Conservation (phyloP, 2,113 vertebrate species). For the human (Homo sapiens) region DNA sequence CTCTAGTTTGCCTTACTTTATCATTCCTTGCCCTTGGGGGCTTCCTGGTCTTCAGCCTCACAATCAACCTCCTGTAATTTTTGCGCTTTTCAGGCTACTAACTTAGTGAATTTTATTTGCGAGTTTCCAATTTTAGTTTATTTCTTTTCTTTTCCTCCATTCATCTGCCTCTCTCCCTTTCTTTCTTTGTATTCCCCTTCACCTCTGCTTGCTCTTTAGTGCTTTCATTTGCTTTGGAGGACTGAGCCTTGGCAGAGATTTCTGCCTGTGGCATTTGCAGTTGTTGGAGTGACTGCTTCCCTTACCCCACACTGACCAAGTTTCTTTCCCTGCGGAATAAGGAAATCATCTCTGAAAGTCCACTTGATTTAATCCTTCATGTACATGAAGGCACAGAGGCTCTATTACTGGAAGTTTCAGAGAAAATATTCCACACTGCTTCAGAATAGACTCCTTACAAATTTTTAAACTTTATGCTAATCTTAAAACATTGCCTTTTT, state of each 20-base stretch:
- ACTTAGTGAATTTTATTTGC: neutral
- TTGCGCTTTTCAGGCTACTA: slow-evolving; percentile 75
- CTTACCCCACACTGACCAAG: slow-evolving; percentile 30
- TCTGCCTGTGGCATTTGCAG: neutral
- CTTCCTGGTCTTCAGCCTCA: slow-evolving; percentile 16
- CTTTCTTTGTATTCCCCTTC: slow-evolving; percentile 87
- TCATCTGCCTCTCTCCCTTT: slow-evolving; percentile 86
- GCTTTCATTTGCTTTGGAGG: slow-evolving; percentile 52
- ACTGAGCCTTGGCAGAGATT: neutral
- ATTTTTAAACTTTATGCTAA: slow-evolving; percentile 92
- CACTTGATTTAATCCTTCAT: neutral
- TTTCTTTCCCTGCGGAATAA: neutral
- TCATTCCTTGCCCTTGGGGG: neutral
- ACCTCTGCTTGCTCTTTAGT: slow-evolving; percentile 61
- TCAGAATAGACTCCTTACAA: slow-evolving; percentile 81
- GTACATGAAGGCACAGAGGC: neutral
- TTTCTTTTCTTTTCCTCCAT: slow-evolving; percentile 82
- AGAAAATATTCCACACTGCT: slow-evolving; percentile 88
- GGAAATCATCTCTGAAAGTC: neutral
- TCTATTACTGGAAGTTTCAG: slow-evolving; percentile 78
- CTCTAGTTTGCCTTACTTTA: slow-evolving; percentile 79
- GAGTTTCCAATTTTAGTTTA: slow-evolving; percentile 65
- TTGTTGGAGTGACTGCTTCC: slow-evolving; percentile 45
- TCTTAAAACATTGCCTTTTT: slow-evolving; percentile 94
- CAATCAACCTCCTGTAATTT: neutral